Conservation (phyloP, 1,140 invertebrate species). For the Zaprionus africanus region DNA sequence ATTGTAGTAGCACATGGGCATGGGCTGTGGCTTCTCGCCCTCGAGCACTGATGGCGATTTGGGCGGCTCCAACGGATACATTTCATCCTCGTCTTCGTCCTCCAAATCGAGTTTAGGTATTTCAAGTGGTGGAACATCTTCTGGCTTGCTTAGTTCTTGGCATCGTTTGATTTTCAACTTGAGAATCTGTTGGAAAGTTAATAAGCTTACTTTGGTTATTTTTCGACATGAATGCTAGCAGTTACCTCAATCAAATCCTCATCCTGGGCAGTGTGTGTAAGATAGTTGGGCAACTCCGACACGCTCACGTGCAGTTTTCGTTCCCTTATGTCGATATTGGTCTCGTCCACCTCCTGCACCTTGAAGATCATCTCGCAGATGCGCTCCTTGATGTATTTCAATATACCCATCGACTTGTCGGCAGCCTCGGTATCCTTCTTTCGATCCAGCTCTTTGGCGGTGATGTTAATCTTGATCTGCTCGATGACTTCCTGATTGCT, state of each 20-base stretch:
- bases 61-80: constrained; percentile 55
- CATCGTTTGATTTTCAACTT: constrained; percentile 78
- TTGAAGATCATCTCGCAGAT: constrained; percentile 84
- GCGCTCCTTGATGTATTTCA: constrained; percentile 85
- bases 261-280: constrained; percentile 70
- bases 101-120: constrained; percentile 70
- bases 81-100: constrained; percentile 69
- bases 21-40: constrained; percentile 80
- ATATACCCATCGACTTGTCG: constrained; percentile 85
- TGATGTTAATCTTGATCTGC: constrained; percentile 86
- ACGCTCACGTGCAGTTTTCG: constrained; percentile 67
- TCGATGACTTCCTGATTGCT: constrained; percentile 89
- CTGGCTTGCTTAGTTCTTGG: constrained; percentile 70
- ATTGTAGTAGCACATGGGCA: constrained; percentile 83
- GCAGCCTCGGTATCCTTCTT: constrained; percentile 83
- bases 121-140: constrained; percentile 63
- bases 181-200: constrained; percentile 53
- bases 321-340: constrained; percentile 64
- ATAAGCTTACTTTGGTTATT: too few species aligned
- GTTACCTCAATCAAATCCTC: constrained; percentile 75
- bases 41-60: constrained; percentile 65
- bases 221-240: neutral
- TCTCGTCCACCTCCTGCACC: constrained; percentile 82
- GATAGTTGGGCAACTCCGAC: constrained; percentile 68
- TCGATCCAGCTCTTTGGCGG: constrained; percentile 84